Evolutionary conservation across 2,113 vertebrate species (phyloP), one percentile per base, ranked within the genome.

Genomic region (Eptatretus burgeri): DNA sequence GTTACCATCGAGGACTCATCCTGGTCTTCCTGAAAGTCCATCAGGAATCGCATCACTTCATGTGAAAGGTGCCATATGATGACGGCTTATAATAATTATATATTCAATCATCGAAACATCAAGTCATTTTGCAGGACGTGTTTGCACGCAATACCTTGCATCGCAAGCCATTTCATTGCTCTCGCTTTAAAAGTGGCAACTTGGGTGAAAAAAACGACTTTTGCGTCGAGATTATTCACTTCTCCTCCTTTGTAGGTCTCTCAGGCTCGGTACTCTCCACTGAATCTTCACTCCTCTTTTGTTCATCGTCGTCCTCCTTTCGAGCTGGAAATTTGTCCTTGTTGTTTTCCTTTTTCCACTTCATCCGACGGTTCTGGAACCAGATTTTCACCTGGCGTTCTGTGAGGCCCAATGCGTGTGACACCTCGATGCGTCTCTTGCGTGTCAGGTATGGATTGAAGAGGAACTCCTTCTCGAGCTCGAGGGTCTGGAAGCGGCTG

Each of bases 311-410:
- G 56, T 60, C 56, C 56, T 60, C 56, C 56, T 60, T 60, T 11
- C 56, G 10, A n/a, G 56, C 56, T 20, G 56, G 56, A 9, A 60
- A 60, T 20, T 60, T 60, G 56, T 60, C 56, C 56, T 20, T 60
- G 56, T 60, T 10, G 12, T 60, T 60, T 20, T 60, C 56, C 10
- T 60, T 60, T 13, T 60, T 60, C 56, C 56, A 60, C 56, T 60
- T 60, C 56, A 60, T 60, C n/a, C 56, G 56, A n/a, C 56, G 56
- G 56, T 60, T 60, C 56, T 60, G 56, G 56, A 60, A 60, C 56
- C 56, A 60, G 12, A 60, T 60, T 12, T 60, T 60, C 2, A 60
- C 56, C 56, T 60, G 56, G 56, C 56, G 56, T 19, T 60, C 56
- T 10, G 56, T 60, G 12, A 60, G 56, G 12, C 56, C 56, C 10